phyloP scores from a whole-genome alignment of 2,113 vertebrate genomes.

The Cercocebus atys region DNA sequence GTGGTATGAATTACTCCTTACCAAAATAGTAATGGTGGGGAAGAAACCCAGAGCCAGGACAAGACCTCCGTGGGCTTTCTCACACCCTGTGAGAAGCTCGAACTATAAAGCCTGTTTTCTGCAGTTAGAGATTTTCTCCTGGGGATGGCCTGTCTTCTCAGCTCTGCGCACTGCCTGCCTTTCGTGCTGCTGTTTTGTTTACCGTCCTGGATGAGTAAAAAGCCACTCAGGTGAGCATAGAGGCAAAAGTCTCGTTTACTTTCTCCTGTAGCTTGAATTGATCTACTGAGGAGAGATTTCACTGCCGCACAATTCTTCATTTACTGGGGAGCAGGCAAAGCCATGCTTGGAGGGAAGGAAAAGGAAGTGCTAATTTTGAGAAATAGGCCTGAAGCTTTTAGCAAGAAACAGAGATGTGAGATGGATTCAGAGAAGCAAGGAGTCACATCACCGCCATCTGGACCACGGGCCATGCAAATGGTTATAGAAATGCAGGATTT shows the following conservation, averaged over 20 bases:
- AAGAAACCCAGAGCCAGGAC: background rate
- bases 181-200: background rate
- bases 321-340: background rate
- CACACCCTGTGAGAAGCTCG: background rate
- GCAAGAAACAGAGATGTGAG: background rate
- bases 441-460: background rate
- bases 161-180: rapidly evolving
- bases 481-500: background rate
- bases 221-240: background rate
- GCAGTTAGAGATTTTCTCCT: background rate
- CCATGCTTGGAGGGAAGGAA: background rate
- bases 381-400: background rate
- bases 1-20: conserved; percentile 18
- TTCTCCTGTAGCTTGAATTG: background rate
- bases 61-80: background rate
- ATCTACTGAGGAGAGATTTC: background rate
- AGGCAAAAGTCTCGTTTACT: background rate
- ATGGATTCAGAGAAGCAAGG: background rate
- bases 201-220: background rate
- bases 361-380: background rate
- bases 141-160: background rate
- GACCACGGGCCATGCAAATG: background rate
- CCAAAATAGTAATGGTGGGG: conserved; percentile 13
- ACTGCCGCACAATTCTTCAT: background rate
- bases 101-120: background rate